Percentiles rank a stretch among this genome's conserved stretches.
These are phyloP conservation scores for Sphaeramia orbicularis DNA, from an alignment of 2,797 vertebrate species.

Conservation along the genomic window DNA sequence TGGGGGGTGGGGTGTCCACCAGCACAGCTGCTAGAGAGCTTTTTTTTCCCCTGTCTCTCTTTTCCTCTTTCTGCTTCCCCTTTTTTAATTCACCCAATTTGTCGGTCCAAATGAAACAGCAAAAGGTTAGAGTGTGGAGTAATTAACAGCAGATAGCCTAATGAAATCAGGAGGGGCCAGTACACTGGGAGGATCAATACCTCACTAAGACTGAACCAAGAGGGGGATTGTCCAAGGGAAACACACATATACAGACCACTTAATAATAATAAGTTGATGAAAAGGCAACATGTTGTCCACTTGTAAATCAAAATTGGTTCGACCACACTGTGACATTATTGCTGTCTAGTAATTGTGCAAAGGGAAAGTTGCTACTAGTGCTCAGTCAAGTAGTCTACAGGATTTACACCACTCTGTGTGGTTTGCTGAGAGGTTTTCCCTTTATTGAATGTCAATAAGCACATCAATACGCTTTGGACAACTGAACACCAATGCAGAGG, in stretches of 20 bases:
- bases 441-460: conserved; percentile 81
- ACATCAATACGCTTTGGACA: conserved; percentile 77
- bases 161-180: conserved; percentile 88
- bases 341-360: conserved; percentile 80
- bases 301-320: conserved; percentile 84
- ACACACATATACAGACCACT: conserved; percentile 82
- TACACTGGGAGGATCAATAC: conserved; percentile 89
- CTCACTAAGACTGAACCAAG: conserved; percentile 78
- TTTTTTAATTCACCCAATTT: conserved; percentile 93
- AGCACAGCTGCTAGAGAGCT: conserved; percentile 34
- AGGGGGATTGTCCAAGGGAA: conserved; percentile 83
- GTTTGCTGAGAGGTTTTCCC: conserved; percentile 78
- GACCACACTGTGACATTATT: conserved; percentile 73
- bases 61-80: conserved; percentile 61
- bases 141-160: conserved; percentile 92
- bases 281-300: conserved; percentile 83
- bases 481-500: conserved; percentile 71
- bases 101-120: conserved; percentile 93
- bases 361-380: conserved; percentile 67
- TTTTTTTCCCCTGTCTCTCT: conserved; percentile 18
- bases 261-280: conserved; percentile 88
- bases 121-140: conserved; percentile 91
- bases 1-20: conserved; percentile 44
- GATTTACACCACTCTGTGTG: conserved; percentile 70
- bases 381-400: conserved; percentile 57